Conservation (phyloP, 2,113 vertebrate species). For the Tupaia chinensis region DNA sequence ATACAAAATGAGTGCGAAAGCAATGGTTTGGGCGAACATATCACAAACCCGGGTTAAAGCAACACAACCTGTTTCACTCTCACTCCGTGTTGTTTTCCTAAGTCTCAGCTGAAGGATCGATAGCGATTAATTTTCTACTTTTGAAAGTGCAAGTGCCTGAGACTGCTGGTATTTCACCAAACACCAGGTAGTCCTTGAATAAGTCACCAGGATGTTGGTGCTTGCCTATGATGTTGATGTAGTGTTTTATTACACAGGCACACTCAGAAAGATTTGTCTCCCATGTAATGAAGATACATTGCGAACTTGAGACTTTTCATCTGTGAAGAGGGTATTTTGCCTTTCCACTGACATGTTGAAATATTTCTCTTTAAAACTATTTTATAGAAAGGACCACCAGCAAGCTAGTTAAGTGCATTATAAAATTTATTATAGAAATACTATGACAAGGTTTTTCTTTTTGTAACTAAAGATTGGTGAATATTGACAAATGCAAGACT, state of each 20-base stretch:
- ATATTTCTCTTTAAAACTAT: slow-evolving; percentile 69
- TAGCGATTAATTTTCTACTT: slow-evolving; percentile 84
- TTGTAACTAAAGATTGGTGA: slow-evolving; percentile 3
- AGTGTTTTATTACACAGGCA: slow-evolving; percentile 77
- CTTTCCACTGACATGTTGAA: slow-evolving; percentile 73
- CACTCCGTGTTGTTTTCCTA: slow-evolving; percentile 83
- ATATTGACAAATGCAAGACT: not conserved
- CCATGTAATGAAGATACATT: slow-evolving; percentile 79
- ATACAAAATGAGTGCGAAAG: too few relatives aligned
- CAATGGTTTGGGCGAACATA: not conserved
- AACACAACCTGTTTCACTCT: slow-evolving; percentile 81
- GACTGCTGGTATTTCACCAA: slow-evolving; percentile 74
- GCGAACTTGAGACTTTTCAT: slow-evolving; percentile 79
- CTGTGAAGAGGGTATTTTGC: slow-evolving; percentile 69
- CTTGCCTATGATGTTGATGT: slow-evolving; percentile 63
- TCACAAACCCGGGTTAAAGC: slow-evolving; percentile 79
- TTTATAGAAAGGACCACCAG: slow-evolving; percentile 55
- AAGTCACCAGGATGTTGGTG: slow-evolving; percentile 69
- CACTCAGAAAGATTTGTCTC: slow-evolving; percentile 74
- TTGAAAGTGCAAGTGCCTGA: slow-evolving; percentile 75
- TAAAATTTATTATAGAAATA: slow-evolving; percentile 51
- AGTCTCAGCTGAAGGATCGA: slow-evolving; percentile 72
- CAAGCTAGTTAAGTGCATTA: slow-evolving; percentile 53
- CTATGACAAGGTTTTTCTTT: slow-evolving; percentile 19
- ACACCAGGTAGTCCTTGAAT: slow-evolving; percentile 67